Percentiles rank a stretch among this genome's conserved stretches.
Conservation (phyloP, 2,888 invertebrate species). For the Fragum whitleyi region DNA sequence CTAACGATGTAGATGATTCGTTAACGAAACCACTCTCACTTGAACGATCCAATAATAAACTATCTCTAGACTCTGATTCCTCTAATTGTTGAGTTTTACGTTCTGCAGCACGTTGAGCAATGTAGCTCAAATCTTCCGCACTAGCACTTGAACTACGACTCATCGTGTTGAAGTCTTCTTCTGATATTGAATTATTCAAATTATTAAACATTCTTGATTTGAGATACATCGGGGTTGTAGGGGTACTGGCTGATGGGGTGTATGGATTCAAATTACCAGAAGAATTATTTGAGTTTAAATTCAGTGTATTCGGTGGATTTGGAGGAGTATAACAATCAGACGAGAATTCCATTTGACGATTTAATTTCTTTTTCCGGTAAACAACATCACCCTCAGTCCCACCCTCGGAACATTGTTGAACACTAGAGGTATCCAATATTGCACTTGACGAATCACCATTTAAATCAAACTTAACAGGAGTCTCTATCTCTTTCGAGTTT, state of each 20-base stretch:
- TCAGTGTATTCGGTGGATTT: conserved; percentile 13
- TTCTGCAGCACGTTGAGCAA: conserved; percentile 58
- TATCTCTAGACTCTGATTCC: not conserved
- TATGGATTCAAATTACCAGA: conserved; percentile 29
- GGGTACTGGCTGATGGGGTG: conserved; percentile 31
- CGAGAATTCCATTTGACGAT: not conserved
- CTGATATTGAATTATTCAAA: conserved; percentile 66
- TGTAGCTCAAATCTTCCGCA: conserved; percentile 76
- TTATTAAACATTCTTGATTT: conserved; percentile 69
- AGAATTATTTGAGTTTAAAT: conserved; percentile 6
- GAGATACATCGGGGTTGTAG: conserved; percentile 75
- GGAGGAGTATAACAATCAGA: not conserved
- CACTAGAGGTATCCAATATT: conserved; percentile 5
- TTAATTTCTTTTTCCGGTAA: not conserved
- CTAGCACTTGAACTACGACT: conserved; percentile 81
- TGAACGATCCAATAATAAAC: not conserved
- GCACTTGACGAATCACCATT: not conserved
- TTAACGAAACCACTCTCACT: conserved; percentile 21
- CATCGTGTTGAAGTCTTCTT: conserved; percentile 70
- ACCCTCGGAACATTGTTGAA: not conserved
- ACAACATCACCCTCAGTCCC: not conserved
- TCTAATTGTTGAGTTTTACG: conserved; percentile 46
- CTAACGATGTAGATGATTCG: conserved; percentile 47
- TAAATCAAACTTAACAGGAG: conserved; percentile 3
- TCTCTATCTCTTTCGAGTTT: not conserved